Conservation (phyloP, 1,140 invertebrate genomes). For the Drosophila pandora region DNA sequence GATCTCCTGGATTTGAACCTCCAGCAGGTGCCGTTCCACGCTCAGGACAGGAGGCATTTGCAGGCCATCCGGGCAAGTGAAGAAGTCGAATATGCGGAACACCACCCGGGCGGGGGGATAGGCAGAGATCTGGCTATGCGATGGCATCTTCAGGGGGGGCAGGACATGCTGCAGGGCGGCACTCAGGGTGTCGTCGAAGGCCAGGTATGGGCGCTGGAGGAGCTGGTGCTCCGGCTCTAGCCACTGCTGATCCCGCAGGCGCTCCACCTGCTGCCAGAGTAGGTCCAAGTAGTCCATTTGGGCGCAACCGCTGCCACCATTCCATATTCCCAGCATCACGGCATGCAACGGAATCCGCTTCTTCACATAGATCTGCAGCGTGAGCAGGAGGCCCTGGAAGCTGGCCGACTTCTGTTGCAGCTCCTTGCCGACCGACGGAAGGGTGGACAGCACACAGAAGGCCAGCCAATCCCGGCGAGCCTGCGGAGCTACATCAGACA, state of each 20-base stretch:
- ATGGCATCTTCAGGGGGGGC: conserved; percentile 92
- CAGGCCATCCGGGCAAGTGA: conserved; percentile 93
- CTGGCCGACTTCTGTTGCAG: conserved; percentile 97
- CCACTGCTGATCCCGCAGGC: conserved; percentile 96
- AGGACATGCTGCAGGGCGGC: conserved; percentile 97
- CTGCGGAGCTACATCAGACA: conserved; percentile 87
- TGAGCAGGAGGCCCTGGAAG: conserved; percentile 93
- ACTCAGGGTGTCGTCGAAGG: conserved; percentile 96
- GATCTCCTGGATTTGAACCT: conserved; percentile 97
- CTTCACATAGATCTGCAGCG: conserved; percentile 96
- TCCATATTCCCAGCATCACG: conserved; percentile 93
- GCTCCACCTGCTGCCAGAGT: conserved; percentile 96
- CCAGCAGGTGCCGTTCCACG: conserved; percentile 98
- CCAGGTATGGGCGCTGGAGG: conserved; percentile 95
- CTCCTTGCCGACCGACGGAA: conserved; percentile 97
- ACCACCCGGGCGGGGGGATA: conserved; percentile 96
- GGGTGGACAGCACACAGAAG: conserved; percentile 94
- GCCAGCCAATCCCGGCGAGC: conserved; percentile 97
- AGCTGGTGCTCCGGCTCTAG: conserved; percentile 90
- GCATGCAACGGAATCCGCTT: conserved; percentile 94
- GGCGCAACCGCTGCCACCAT: conserved; percentile 86
- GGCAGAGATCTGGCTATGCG: conserved; percentile 89
- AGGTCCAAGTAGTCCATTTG: conserved; percentile 99
- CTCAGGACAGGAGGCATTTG: conserved; percentile 95
- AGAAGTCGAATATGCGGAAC: conserved; percentile 96